phyloP scores from a whole-genome alignment of 2,888 invertebrate species.

The Leuctra nigra region DNA sequence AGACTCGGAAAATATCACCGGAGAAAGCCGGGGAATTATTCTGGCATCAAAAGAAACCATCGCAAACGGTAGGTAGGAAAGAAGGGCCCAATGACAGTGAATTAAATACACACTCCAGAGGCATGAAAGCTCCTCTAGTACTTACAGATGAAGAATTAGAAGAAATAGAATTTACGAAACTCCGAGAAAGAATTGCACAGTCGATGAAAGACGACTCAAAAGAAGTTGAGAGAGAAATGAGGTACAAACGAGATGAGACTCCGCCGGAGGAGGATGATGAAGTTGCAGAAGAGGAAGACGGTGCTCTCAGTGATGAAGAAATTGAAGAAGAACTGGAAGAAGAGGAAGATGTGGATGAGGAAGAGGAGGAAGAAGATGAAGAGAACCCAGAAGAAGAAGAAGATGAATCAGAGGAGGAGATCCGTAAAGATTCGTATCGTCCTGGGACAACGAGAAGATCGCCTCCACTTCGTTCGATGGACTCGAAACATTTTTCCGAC shows the following conservation, averaged over 20 bases:
- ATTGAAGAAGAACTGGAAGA: conserved; percentile 37
- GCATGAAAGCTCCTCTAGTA: neutral
- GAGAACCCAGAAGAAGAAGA: conserved; percentile 25
- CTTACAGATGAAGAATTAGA: conserved; percentile 36
- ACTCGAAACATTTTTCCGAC: conserved; percentile 11
- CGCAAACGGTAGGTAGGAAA: neutral
- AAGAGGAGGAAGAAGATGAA: conserved; percentile 27
- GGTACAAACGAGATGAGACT: conserved; percentile 13
- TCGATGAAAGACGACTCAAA: conserved; percentile 28
- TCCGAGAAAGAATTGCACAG: conserved; percentile 38
- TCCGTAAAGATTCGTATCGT: neutral
- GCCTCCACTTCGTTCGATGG: conserved; percentile 7
- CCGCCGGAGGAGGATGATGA: conserved; percentile 32
- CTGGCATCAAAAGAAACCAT: neutral
- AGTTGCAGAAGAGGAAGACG: conserved; percentile 33
- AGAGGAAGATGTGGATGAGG: conserved; percentile 34
- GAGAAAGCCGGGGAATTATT: no score
- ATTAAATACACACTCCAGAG: neutral
- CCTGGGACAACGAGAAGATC: neutral
- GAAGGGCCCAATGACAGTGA: neutral
- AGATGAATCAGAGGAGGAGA: conserved; percentile 23
- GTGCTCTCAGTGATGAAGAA: conserved; percentile 28
- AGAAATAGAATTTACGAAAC: conserved; percentile 37
- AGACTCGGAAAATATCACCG: no score
- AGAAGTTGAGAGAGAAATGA: conserved; percentile 51